phyloP scores from a whole-genome alignment of 2,797 vertebrate genomes.

The Limosa lapponica region DNA sequence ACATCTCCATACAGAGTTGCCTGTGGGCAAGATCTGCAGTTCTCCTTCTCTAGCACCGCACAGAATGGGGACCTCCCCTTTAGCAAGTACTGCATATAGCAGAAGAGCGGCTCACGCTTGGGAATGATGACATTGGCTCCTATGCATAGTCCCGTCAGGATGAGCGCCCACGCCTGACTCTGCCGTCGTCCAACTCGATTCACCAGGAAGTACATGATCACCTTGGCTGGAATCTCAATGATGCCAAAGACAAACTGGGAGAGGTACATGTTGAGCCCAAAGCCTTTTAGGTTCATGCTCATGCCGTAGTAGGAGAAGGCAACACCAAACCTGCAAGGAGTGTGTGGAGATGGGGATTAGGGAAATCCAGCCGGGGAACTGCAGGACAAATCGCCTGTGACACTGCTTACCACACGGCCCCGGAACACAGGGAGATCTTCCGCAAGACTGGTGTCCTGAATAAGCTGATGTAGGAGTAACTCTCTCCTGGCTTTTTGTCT shows the following conservation, averaged over 20 bases:
- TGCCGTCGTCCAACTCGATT: slow-evolving; percentile 81
- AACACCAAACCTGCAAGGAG: slow-evolving; percentile 84
- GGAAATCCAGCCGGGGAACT: background rate
- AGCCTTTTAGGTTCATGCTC: slow-evolving; percentile 86
- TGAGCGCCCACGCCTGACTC: slow-evolving; percentile 75
- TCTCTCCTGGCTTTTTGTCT: slow-evolving; percentile 56
- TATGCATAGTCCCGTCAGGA: slow-evolving; percentile 42
- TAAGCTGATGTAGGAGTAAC: slow-evolving; percentile 83
- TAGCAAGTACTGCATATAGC: background rate
- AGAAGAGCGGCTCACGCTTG: background rate
- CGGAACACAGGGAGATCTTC: slow-evolving; percentile 81
- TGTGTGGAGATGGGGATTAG: background rate
- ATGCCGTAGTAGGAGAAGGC: slow-evolving; percentile 87
- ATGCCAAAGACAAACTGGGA: slow-evolving; percentile 86
- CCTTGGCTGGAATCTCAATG: slow-evolving; percentile 88
- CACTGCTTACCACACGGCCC: slow-evolving; percentile 81
- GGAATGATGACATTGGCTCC: slow-evolving; percentile 49
- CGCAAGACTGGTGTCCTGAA: slow-evolving; percentile 81
- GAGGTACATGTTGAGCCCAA: slow-evolving; percentile 86
- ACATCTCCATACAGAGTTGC: background rate
- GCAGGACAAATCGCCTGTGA: background rate
- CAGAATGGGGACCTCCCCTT: background rate
- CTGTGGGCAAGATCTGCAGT: background rate
- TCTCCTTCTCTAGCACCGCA: background rate
- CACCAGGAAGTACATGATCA: slow-evolving; percentile 79